Conservation (phyloP, 1,140 invertebrate species). For the Drosophila obscura region DNA sequence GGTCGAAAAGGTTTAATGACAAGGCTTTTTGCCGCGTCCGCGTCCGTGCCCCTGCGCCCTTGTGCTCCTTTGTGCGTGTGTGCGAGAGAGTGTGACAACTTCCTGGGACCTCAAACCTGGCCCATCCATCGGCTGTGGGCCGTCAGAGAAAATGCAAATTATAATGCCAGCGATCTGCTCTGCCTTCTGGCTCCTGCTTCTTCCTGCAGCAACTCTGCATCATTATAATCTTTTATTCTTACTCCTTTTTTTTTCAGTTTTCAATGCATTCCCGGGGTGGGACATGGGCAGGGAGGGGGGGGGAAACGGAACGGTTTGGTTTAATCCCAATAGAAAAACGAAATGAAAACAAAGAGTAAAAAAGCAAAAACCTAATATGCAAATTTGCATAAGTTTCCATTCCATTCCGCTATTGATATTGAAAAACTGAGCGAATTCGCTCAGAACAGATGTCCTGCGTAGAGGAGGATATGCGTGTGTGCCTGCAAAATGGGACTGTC, state of each 20-base stretch:
- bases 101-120: constrained; percentile 12
- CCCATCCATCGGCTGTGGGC: constrained; percentile 1
- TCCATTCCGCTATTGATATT: constrained; percentile 37
- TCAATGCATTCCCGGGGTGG: constrained; percentile 46
- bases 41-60: neutral
- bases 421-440: constrained; percentile 47
- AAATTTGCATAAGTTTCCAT: constrained; percentile 71
- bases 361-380: constrained; percentile 32
- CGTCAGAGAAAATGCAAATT: constrained; percentile 64
- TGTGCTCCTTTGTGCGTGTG: too few relatives aligned
- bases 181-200: constrained; percentile 10
- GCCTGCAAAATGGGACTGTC: constrained; percentile 8
- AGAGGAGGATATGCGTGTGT: constrained; percentile 16
- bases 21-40: constrained; percentile 35
- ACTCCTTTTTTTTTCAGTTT: constrained; percentile 21
- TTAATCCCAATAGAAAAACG: constrained; percentile 48
- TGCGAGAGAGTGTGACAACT: constrained; percentile 34
- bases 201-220: constrained; percentile 28
- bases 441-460: constrained; percentile 54
- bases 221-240: constrained; percentile 71
- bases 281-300: constrained; percentile 8
- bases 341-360: constrained; percentile 24
- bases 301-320: constrained; percentile 11
- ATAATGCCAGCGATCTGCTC: constrained; percentile 56
- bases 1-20: constrained; percentile 60